Base-by-base conservation (phyloP, 2,113 vertebrate genomes). In the Mirza zaza region DNA sequence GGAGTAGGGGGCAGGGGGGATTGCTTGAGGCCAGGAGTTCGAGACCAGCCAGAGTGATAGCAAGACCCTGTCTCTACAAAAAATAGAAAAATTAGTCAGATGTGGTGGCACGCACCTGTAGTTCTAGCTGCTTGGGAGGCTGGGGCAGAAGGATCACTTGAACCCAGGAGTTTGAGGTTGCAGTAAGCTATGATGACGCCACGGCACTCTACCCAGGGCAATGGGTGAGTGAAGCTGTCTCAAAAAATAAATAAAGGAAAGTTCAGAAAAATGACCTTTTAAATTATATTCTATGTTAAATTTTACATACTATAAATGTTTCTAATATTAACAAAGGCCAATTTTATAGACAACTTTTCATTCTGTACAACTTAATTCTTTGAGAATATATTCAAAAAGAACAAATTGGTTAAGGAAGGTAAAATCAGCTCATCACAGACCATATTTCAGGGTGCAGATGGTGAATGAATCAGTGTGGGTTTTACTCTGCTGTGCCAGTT, bases 361-460 rank as follows among this genome's bases (percentile, higher is more conserved):
- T 52, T 87, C 57, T 88, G 82, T n/a, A 57, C 59, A 34, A 59
- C 59, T 75, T 65, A 5, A 15, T 89, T 87, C 81, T 89, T 61
- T 3, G 5, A 59, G 67, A 80, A 8, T 67, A 11, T 68, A 36
- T 81, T 93, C 82, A 15, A 52, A 94, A 97, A 88, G 68, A 90
- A 34, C 77, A 67, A 67, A 17, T 52, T 89, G 65, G 48, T 73
- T 94, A 81, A 92, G 92, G 50, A 96, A 36, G 82, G 84, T 61
- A 63, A 70, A 95, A 81, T 83, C 80, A 70, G 36, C 73, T 75
- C 32, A 3, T 42, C 21, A 14, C 85, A 93, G 91, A 75, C 70
- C 29, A 36, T n/a, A 42, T 96, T 92, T 90, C 83, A 87, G 75
- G 45, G 89, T 96, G 61, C 97, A 97, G 97, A 67, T 96, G 79